Conservation (phyloP, 1,140 invertebrate genomes). For the Ectropis grisescens region DNA sequence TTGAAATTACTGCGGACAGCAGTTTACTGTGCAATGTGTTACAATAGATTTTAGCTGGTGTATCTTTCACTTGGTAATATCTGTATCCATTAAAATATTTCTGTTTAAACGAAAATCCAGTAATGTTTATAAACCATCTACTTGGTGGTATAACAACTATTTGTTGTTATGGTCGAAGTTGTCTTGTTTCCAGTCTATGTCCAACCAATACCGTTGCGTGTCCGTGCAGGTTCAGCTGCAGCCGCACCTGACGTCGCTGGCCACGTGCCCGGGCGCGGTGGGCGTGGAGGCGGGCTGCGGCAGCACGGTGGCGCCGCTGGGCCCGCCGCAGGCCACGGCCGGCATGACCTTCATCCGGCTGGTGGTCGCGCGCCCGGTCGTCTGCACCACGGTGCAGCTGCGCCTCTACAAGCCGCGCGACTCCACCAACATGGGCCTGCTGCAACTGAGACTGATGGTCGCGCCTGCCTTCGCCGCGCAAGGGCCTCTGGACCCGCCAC, state of each 20-base stretch:
- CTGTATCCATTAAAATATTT: too few relatives aligned
- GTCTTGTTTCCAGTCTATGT: too few relatives aligned
- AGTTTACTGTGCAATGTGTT: too few relatives aligned
- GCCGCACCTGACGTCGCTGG: slow-evolving; percentile 86
- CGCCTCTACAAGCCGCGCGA: slow-evolving; percentile 87
- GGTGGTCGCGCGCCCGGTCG: slow-evolving; percentile 83
- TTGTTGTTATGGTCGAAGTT: too few relatives aligned
- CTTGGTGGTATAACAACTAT: too few relatives aligned
- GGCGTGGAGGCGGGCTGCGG: slow-evolving; percentile 81
- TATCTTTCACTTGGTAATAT: too few relatives aligned
- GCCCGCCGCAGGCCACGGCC: slow-evolving; percentile 78
- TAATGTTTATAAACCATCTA: too few relatives aligned
- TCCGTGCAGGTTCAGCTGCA: slow-evolving; percentile 91
- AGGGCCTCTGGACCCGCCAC: slow-evolving; percentile 8
- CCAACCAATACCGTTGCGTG: too few relatives aligned
- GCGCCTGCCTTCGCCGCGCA: slow-evolving; percentile 73
- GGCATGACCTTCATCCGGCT: slow-evolving; percentile 89
- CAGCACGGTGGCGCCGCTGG: slow-evolving; percentile 62
- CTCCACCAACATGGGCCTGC: slow-evolving; percentile 87
- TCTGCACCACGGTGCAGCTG: slow-evolving; percentile 76
- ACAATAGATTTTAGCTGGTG: too few relatives aligned
- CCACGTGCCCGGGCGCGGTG: slow-evolving; percentile 92
- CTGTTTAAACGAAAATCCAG: too few relatives aligned
- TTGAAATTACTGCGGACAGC: too few relatives aligned
- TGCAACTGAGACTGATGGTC: slow-evolving; percentile 88